Evolutionary conservation across 2,888 invertebrate species (phyloP), one percentile per base, ranked within the genome.

Genomic region (Drosophila birchii): DNA sequence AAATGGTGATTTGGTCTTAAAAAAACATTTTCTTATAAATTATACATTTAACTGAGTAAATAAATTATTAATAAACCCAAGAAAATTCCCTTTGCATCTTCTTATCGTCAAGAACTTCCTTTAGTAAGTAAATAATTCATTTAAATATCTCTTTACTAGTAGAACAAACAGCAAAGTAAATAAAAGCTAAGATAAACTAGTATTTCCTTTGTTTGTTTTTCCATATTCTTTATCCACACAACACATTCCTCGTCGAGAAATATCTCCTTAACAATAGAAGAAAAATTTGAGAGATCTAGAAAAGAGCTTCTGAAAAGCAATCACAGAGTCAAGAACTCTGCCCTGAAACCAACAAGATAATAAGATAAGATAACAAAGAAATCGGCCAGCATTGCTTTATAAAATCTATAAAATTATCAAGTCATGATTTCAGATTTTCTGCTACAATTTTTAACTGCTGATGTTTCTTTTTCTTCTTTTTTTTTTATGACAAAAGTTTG

Each of bases 401-500:
- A 7, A 20, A 39, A 41, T 41, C 32, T 41, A 57, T 57, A 34
- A 32, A 39, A 43, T 34, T 57, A 41, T 56, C 32, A 61, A 41
- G 43, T 36, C 58, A 20, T 44, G 58, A 36, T 26, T 36, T 43
- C 18, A 9, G 43, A 23, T 32, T 57, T 26, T 32, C 16, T 23
- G 14, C 32, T 26, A 7, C 14, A 60, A 38, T 29, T 57, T 57
- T 51, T 43, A 34, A 43, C 56, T 32, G 43, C 26, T 39, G 55
- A 34, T 32, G 18, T 47, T 53, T 14, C 23, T 3, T 23, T 23
- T 23, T 23, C 23, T n/a, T n/a, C 23, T 5, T 1, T 7, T 44
- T 39, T 56, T 49, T 56, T 72, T 76, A 79, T 75, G 77, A 67
- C 47, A 55, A 79, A 84, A 84, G 66, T 84, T 82, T 59, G 32